Evolutionary conservation across 2,113 vertebrate genomes (phyloP), one percentile per base, ranked within the genome.

Genomic region (Ochotona curzoniae): DNA sequence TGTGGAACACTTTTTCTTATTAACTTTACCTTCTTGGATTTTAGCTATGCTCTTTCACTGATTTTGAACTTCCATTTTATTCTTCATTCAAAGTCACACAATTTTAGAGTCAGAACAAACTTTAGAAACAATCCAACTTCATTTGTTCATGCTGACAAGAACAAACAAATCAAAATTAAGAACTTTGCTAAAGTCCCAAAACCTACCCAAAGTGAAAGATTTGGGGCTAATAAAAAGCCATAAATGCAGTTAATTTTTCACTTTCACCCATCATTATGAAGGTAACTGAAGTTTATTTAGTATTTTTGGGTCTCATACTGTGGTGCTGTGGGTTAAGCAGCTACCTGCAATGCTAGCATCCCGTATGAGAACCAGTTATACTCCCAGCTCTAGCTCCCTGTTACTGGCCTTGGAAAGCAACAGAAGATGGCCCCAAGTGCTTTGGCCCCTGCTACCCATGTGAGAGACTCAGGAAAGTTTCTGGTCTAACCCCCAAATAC

Each of bases 201-300:
- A 90, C 5, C 23, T 61, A 3, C 30, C 81, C 57, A 92, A 73
- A 38, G 30, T 66, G 44, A 82, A 78, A 80, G 12, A 79, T 71
- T 18, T 44, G 32, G 23, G 4, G 83, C 49, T 69, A 88, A 25
- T 67, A 63, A 9, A 92, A 51, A 67, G n/a, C 49, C 1, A 63
- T 30, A 7, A 26, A 60, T 14, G 4, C 4, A 26, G 54, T 61
- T 78, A 57, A 47, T 83, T 90, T 88, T 71, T 90, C 63, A 82
- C 95, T 85, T 90, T 70, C 35, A 84, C 60, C 83, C n/a, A 73
- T 75, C 25, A 73, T 2, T 23, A 25, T 89, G 67, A 94, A 94
- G 63, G 17, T 21, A 93, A 83, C 21, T 57, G 26, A 67, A 74
- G 25, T 78, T 90, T 75, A 93, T 30, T 84, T 51, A 64, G 26